Evolutionary conservation across 2,888 invertebrate species (phyloP).

Genomic region (Bellardia pandia): DNA sequence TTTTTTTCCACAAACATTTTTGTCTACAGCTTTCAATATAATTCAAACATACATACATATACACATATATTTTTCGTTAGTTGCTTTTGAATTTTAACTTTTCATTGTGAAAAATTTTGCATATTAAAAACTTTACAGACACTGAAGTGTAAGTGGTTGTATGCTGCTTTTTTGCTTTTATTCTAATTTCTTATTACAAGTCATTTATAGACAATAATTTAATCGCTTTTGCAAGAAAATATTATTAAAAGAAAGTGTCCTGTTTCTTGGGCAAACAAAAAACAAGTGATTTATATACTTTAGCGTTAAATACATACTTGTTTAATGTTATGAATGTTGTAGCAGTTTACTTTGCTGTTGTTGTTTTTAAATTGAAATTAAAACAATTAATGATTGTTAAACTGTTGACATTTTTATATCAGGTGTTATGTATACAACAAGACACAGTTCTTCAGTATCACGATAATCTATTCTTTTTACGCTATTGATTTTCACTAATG

Average conservation of each 20-base stretch:
- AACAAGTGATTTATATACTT: conserved; percentile 22
- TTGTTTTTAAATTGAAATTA: conserved; percentile 23
- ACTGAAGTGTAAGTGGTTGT: conserved; percentile 50
- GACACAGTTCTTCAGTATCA: too few species aligned
- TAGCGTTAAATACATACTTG: conserved; percentile 5
- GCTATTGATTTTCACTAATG: too few species aligned
- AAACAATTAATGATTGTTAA: conserved; percentile 31
- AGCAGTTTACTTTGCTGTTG: neutral
- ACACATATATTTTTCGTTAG: neutral
- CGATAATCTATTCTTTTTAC: too few species aligned
- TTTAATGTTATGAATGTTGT: conserved; percentile 9
- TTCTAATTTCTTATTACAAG: conserved; percentile 64
- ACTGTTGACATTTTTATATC: conserved; percentile 5
- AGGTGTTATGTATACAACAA: neutral
- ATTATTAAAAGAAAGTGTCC: conserved; percentile 27
- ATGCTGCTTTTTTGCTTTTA: conserved; percentile 32
- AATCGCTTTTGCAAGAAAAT: conserved; percentile 56
- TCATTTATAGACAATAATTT: conserved; percentile 70
- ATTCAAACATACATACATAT: neutral
- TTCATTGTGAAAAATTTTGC: conserved; percentile 58
- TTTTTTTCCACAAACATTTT: conserved; percentile 12
- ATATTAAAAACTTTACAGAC: conserved; percentile 72
- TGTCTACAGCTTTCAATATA: conserved; percentile 27
- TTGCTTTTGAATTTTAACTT: conserved; percentile 59
- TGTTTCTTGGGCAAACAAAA: neutral